A percentile compares a stretch with the other conserved stretches of the same genome.
These are phyloP conservation scores for Chelonia mydas DNA, from an alignment of 2,797 vertebrate genomes.

Conservation along the genomic window DNA sequence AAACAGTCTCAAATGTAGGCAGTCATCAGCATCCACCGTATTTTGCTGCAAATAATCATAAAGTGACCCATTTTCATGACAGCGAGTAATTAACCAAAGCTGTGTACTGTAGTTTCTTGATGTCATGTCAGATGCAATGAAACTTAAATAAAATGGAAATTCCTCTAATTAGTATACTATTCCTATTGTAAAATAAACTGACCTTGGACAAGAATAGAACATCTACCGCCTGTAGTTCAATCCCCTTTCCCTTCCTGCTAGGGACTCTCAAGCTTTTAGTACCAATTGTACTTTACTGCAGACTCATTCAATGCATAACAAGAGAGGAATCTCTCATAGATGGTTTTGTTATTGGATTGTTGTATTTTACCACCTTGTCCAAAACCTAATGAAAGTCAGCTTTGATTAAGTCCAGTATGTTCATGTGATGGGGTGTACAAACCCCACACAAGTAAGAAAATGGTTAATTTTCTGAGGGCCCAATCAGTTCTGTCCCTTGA, in stretches of 20 bases:
- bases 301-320: not conserved
- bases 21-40: slow-evolving; percentile 79
- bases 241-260: not conserved
- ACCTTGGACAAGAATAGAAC: not conserved
- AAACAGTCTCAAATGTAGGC: slow-evolving; percentile 68
- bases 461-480: no score
- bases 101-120: slow-evolving; percentile 87
- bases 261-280: not conserved
- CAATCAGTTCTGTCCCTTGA: no score
- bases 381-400: not conserved
- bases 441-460: no score
- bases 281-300: not conserved
- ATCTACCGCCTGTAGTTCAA: not conserved
- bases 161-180: not conserved
- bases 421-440: no score
- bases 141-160: slow-evolving; percentile 70
- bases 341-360: not conserved
- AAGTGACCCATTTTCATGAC: slow-evolving; percentile 84
- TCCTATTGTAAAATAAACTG: not conserved
- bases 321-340: not conserved
- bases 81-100: slow-evolving; percentile 88
- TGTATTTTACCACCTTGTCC: not conserved
- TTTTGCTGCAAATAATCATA: slow-evolving; percentile 86
- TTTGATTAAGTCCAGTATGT: not conserved
- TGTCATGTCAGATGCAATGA: slow-evolving; percentile 86